These are phyloP conservation scores for Eupithecia tripunctaria DNA, from an alignment of 2,888 invertebrate genomes.

Conservation along the genomic window DNA sequence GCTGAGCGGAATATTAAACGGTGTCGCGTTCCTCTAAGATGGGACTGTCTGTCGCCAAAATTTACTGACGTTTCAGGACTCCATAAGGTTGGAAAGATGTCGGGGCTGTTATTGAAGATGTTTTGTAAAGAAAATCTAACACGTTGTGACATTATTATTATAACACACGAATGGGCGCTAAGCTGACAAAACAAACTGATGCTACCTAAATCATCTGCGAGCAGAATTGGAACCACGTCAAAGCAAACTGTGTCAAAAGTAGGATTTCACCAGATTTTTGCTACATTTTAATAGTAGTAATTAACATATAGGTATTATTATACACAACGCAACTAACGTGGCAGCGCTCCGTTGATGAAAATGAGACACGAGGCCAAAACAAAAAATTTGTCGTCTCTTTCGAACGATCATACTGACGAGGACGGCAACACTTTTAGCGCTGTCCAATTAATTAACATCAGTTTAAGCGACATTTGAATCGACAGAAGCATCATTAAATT, in stretches of 20 bases:
- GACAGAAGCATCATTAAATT: neutral
- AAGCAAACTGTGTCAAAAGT: neutral
- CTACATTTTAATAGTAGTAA: too few relatives aligned
- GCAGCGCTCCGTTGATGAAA: neutral
- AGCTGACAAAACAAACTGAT: neutral
- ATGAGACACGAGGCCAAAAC: too few relatives aligned
- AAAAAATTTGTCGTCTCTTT: too few relatives aligned
- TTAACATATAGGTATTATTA: too few relatives aligned
- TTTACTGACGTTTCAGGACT: neutral
- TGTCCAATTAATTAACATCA: neutral
- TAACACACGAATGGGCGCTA: neutral
- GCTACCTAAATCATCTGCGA: neutral
- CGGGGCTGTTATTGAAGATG: neutral
- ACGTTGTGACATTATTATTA: neutral
- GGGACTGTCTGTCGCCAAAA: neutral
- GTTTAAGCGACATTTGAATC: neutral
- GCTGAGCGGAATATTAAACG: slow-evolving; percentile 39
- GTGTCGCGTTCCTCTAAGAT: slow-evolving; percentile 21
- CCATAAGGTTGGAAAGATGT: neutral
- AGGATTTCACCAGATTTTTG: neutral
- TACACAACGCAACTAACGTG: neutral
- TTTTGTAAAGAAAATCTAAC: neutral
- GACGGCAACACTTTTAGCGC: neutral
- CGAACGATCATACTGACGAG: too few relatives aligned
- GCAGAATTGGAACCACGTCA: neutral